phyloP scores from a whole-genome alignment of 2,797 vertebrate genomes.

The Bucorvus abyssinicus region DNA sequence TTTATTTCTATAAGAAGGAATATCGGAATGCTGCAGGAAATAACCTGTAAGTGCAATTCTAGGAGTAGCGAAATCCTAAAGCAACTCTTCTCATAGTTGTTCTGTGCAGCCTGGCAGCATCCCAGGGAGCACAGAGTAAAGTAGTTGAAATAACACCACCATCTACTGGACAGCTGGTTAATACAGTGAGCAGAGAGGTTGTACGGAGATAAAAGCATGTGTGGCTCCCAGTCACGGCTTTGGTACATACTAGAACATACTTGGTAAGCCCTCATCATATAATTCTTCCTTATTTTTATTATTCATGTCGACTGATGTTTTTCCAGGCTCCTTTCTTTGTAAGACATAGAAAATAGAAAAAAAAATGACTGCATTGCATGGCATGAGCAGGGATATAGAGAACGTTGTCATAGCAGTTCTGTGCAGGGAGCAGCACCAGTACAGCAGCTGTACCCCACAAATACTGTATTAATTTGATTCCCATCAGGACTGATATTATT shows the following conservation, averaged over 20 bases:
- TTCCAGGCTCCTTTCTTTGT: neutral
- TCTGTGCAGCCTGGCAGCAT: neutral
- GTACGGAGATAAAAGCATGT: accelerated
- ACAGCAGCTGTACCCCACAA: neutral
- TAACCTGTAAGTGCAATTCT: neutral
- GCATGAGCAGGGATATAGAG: neutral
- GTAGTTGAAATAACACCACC: slow-evolving; percentile 77
- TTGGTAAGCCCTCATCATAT: neutral
- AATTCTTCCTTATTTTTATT: neutral
- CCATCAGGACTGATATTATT: neutral
- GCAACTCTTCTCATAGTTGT: neutral
- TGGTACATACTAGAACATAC: neutral
- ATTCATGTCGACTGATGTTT: neutral
- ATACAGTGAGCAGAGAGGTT: neutral
- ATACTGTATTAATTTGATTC: neutral
- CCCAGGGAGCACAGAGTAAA: neutral
- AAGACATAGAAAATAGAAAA: neutral
- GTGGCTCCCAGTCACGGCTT: neutral
- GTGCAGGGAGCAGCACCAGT: neutral
- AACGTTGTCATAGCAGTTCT: neutral
- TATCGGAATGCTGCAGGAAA: neutral
- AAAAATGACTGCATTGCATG: neutral
- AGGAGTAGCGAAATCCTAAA: neutral
- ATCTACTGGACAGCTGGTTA: slow-evolving; percentile 73
- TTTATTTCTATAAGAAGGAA: neutral